Conservation (phyloP, 2,888 invertebrate species). For the Drosophila anceps region DNA sequence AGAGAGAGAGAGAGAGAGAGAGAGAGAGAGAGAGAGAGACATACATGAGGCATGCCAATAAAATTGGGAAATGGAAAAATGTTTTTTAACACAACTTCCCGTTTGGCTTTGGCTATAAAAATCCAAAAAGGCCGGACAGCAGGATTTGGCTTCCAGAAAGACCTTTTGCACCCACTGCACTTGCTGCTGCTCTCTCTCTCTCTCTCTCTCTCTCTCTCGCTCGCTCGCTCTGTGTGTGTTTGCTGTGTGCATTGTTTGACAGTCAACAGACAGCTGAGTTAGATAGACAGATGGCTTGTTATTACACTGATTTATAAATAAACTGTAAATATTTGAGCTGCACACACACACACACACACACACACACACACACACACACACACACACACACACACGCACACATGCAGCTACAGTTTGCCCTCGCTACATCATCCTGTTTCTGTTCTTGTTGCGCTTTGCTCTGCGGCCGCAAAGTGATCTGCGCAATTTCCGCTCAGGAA, state of each 20-base stretch:
- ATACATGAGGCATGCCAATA: slow-evolving; percentile 52
- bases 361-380: slow-evolving; percentile 8
- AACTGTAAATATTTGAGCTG: slow-evolving; percentile 76
- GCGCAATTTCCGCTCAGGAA: slow-evolving; percentile 63
- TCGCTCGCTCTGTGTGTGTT: neutral
- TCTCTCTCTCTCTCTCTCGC: neutral
- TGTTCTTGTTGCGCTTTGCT: slow-evolving; percentile 1
- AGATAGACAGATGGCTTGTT: slow-evolving; percentile 74
- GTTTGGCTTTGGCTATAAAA: slow-evolving; percentile 37
- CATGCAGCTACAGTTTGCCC: slow-evolving; percentile 7
- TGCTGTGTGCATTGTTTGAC: slow-evolving; percentile 44
- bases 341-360: slow-evolving; percentile 35
- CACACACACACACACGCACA: too few species aligned
- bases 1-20: neutral
- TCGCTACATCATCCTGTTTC: neutral
- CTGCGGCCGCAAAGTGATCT: slow-evolving; percentile 45
- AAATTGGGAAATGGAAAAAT: slow-evolving; percentile 78
- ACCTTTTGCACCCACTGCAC: slow-evolving; percentile 27
- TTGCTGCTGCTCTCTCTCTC: neutral
- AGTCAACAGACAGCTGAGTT: slow-evolving; percentile 60
- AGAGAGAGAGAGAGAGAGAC: neutral
- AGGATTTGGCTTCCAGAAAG: slow-evolving; percentile 34
- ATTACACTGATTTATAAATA: slow-evolving; percentile 80
- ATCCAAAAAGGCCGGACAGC: slow-evolving; percentile 54
- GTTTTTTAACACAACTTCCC: slow-evolving; percentile 64